Conservation (phyloP, 2,888 invertebrate genomes). For the Zhuqinia jingwanae region DNA sequence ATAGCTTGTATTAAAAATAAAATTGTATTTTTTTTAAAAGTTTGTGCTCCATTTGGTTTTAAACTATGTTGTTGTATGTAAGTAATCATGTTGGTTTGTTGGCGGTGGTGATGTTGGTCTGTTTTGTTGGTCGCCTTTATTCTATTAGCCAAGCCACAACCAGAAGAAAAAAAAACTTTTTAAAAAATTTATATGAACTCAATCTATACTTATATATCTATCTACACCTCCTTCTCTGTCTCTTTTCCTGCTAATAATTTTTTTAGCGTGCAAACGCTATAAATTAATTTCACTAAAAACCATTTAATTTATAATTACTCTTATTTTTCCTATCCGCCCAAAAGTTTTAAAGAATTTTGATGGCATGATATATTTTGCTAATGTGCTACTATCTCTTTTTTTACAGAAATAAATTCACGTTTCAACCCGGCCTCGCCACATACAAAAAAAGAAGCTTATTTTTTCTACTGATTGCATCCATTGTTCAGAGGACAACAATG, state of each 20-base stretch:
- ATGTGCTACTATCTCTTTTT: conserved; percentile 20
- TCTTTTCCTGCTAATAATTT: background rate
- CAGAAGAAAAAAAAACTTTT: no score
- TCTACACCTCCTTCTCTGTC: no score
- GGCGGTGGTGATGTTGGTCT: conserved; percentile 16
- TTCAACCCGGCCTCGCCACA: background rate
- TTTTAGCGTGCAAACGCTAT: background rate
- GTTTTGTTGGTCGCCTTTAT: no score
- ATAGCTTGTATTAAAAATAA: no score
- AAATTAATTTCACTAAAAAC: conserved; percentile 11
- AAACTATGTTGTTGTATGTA: no score
- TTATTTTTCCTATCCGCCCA: conserved; percentile 17
- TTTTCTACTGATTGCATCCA: conserved; percentile 41
- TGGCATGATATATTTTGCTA: background rate
- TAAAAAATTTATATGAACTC: no score
- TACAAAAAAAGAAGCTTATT: no score
- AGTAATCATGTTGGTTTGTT: no score
- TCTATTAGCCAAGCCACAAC: no score
- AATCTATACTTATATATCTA: no score
- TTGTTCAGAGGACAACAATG: conserved; percentile 47
- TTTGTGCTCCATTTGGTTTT: conserved; percentile 13
- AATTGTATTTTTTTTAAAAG: background rate
- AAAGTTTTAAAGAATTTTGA: conserved; percentile 16
- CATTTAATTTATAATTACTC: conserved; percentile 27
- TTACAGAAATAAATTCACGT: conserved; percentile 37